phyloP scores from a whole-genome alignment of 2,888 invertebrate species.

The Drosophila putrida region DNA sequence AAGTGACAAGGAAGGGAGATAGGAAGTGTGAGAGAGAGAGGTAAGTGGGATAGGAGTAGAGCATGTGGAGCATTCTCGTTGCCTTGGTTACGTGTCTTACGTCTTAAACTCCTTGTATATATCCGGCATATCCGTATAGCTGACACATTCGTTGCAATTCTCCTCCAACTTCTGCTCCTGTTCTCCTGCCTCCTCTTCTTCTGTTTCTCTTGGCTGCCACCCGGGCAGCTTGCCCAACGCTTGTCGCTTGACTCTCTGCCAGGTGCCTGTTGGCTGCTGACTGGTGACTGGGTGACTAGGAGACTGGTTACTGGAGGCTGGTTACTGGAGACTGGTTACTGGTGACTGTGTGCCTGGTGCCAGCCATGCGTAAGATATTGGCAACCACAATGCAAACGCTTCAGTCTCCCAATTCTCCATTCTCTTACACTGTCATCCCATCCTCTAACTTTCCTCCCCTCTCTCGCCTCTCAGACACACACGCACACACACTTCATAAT shows the following conservation, averaged over 20 bases:
- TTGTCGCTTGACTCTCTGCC: slow-evolving; percentile 16
- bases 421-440: not conserved
- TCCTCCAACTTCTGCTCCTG: not conserved
- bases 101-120: slow-evolving; percentile 27
- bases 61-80: slow-evolving; percentile 29
- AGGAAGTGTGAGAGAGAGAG: not conserved
- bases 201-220: not conserved
- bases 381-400: slow-evolving; percentile 62
- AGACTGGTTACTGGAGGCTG: slow-evolving; percentile 8
- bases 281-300: slow-evolving; percentile 12
- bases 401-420: not conserved
- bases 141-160: slow-evolving; percentile 25
- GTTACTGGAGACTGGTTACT: slow-evolving; percentile 5
- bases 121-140: not conserved
- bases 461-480: not conserved
- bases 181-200: not conserved
- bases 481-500: slow-evolving; percentile 52
- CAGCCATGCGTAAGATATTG: slow-evolving; percentile 66
- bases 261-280: slow-evolving; percentile 23
- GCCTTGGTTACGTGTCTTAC: slow-evolving; percentile 35
- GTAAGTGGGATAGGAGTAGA: not conserved
- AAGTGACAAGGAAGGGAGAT: not conserved
- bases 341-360: slow-evolving; percentile 23
- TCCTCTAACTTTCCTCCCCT: not conserved
- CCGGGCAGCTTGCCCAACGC: slow-evolving; percentile 24